These are phyloP conservation scores for Diarsia mendica DNA, from an alignment of 2,888 invertebrate genomes.

Conservation along the genomic window DNA sequence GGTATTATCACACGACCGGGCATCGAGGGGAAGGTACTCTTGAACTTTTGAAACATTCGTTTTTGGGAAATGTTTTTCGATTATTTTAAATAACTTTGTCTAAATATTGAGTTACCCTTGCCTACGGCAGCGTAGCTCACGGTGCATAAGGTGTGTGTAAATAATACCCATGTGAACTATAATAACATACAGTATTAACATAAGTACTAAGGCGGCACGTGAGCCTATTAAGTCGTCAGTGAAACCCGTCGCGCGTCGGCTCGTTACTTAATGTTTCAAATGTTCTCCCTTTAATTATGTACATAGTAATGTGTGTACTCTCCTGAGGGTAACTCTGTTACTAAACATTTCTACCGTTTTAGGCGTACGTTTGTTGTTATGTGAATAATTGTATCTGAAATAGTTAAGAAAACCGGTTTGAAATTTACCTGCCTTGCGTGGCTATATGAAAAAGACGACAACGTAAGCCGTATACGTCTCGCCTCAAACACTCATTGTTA, in stretches of 20 bases:
- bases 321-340: constrained; percentile 21
- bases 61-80: too few species aligned
- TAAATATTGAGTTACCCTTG: neutral
- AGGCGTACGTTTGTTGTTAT: neutral
- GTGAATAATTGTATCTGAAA: too few species aligned
- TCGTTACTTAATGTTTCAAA: constrained; percentile 43
- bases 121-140: neutral
- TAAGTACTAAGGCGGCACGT: neutral
- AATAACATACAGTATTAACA: neutral
- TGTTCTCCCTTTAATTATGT: constrained; percentile 39
- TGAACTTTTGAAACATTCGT: too few species aligned
- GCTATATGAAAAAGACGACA: too few species aligned
- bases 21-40: too few species aligned
- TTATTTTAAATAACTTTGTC: neutral
- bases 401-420: too few species aligned
- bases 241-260: constrained; percentile 3
- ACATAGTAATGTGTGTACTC: constrained; percentile 29
- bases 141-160: neutral
- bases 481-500: too few species aligned
- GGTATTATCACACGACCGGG: too few species aligned
- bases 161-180: neutral
- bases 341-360: constrained; percentile 10
- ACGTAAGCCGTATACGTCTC: too few species aligned
- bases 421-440: too few species aligned
- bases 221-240: constrained; percentile 26